Evolutionary conservation across 2,797 vertebrate species (phyloP).

Genomic region (Lithobates pipiens): DNA sequence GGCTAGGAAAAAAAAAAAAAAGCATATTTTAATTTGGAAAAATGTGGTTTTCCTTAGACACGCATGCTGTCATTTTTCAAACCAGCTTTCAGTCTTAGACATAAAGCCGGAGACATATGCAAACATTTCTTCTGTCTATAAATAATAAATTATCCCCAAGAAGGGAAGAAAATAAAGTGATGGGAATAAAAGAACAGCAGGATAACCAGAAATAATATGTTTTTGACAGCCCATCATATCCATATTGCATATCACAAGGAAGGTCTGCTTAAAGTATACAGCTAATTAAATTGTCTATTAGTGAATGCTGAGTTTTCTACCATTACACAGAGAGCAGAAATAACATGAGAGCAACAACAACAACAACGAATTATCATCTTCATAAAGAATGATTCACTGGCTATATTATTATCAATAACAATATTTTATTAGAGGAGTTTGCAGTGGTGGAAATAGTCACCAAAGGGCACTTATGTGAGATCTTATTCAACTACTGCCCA

Average conservation of each 20-base stretch:
- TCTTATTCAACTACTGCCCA: no score
- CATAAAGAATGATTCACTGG: neutral
- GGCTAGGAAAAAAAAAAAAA: conserved; percentile 40
- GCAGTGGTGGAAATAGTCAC: neutral
- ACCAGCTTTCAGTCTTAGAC: conserved; percentile 50
- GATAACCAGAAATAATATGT: conserved; percentile 55
- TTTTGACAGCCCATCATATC: conserved; percentile 52
- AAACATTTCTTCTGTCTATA: conserved; percentile 60
- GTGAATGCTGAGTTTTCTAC: neutral
- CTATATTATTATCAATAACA: neutral
- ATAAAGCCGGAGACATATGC: conserved; percentile 55
- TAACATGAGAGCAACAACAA: neutral
- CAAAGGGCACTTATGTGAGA: no score
- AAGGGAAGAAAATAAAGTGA: conserved; percentile 53
- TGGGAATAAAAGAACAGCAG: conserved; percentile 43
- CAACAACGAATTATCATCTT: neutral
- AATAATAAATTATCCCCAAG: conserved; percentile 60
- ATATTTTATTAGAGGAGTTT: neutral
- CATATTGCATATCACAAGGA: conserved; percentile 40
- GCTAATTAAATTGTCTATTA: conserved; percentile 31
- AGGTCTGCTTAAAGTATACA: conserved; percentile 23
- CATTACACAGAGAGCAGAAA: neutral
- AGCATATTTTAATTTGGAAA: conserved; percentile 58
- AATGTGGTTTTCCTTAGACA: conserved; percentile 57
- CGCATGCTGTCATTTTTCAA: conserved; percentile 60